phyloP scores from a whole-genome alignment of 2,113 vertebrate species.

The Nesogale talazaci region DNA sequence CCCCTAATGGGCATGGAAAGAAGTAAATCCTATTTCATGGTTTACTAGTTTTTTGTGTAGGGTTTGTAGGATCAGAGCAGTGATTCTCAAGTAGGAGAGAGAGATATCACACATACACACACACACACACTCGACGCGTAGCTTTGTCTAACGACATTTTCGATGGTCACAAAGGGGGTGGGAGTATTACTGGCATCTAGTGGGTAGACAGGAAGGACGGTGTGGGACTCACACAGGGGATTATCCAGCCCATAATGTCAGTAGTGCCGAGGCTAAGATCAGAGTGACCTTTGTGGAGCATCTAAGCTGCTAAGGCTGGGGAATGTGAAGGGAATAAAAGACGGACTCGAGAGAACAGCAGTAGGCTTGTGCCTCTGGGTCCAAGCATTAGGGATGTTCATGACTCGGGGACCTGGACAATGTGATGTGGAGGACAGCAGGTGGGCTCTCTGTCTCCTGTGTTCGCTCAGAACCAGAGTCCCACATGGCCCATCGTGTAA shows the following conservation, averaged over 20 bases:
- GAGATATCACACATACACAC: neutral
- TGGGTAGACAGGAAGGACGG: neutral
- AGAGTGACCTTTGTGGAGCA: neutral
- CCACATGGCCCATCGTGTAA: neutral
- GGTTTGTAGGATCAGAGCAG: neutral
- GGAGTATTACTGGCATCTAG: neutral
- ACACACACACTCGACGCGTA: neutral
- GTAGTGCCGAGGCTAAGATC: neutral
- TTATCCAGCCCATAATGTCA: neutral
- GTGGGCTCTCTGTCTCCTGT: neutral
- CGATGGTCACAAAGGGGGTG: neutral
- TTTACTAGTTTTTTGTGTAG: slow-evolving; percentile 22
- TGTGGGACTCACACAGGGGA: neutral
- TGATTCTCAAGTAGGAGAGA: neutral
- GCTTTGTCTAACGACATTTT: neutral
- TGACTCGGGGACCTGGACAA: neutral
- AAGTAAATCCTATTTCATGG: neutral
- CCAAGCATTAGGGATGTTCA: neutral
- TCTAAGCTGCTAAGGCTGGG: neutral
- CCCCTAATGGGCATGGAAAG: neutral
- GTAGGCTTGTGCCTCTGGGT: neutral
- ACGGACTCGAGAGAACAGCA: neutral
- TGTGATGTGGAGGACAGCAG: neutral
- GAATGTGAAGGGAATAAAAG: neutral
- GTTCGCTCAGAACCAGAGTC: neutral